phyloP scores from a whole-genome alignment of 1,140 invertebrate genomes.

The Reticulitermes speratus region DNA sequence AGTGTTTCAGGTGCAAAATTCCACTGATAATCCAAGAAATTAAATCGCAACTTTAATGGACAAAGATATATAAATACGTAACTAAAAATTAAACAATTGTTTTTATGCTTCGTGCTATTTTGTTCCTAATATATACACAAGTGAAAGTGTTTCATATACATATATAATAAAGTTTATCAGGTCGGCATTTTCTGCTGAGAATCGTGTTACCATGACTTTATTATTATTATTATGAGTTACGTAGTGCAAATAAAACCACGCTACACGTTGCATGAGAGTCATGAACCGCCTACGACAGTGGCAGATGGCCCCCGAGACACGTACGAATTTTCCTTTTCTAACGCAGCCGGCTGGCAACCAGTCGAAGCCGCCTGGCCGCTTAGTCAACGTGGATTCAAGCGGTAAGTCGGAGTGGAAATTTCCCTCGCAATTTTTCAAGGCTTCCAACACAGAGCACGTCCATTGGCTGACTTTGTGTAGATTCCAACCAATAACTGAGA shows the following conservation, averaged over 20 bases:
- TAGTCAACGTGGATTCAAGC: background rate
- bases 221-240: background rate
- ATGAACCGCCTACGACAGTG: background rate
- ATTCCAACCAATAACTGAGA: slow-evolving; percentile 17
- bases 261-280: background rate
- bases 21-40: too few relatives aligned
- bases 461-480: slow-evolving; percentile 23
- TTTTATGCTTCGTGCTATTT: too few relatives aligned
- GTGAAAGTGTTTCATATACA: too few relatives aligned
- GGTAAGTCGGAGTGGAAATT: slow-evolving; percentile 22
- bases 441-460: background rate
- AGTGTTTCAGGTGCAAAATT: too few relatives aligned
- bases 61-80: too few relatives aligned
- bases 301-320: background rate
- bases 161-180: too few relatives aligned
- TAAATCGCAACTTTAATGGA: too few relatives aligned
- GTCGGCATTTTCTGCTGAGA: too few relatives aligned
- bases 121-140: too few relatives aligned
- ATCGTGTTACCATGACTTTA: too few relatives aligned
- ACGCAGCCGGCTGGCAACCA: background rate
- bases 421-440: slow-evolving; percentile 33
- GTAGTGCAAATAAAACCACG: background rate
- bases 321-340: background rate
- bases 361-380: background rate
- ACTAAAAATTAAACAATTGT: too few relatives aligned